A percentile compares a stretch with the other conserved stretches of the same genome.
These are phyloP conservation scores for Caenorhabditis panamensis DNA, from an alignment of 2,888 invertebrate species.

Conservation along the genomic window DNA sequence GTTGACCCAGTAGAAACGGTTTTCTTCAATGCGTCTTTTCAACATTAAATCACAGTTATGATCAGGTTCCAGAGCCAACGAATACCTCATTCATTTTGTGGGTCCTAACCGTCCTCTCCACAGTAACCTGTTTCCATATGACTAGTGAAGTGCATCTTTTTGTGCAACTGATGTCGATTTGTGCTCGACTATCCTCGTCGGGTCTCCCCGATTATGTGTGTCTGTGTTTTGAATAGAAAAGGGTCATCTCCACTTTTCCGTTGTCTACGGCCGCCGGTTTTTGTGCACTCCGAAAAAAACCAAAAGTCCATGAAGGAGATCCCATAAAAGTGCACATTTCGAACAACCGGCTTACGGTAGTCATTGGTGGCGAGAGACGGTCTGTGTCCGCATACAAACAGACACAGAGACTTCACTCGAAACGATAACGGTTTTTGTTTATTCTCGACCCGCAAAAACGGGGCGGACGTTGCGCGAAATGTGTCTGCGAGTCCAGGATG, in stretches of 20 bases:
- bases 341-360: constrained; percentile 50
- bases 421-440: constrained; percentile 56
- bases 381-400: constrained; percentile 22
- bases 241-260: constrained; percentile 1
- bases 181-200: constrained; percentile 6
- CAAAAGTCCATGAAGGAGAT: constrained; percentile 27
- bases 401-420: constrained; percentile 26
- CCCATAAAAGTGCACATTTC: constrained; percentile 37
- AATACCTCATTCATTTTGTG: no score
- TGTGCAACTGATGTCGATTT: not conserved
- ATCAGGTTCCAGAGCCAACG: no score
- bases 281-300: constrained; percentile 18
- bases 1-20: no score
- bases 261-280: constrained; percentile 15
- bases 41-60: no score
- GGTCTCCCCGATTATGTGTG: not conserved
- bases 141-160: not conserved
- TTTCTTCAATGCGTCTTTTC: no score
- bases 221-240: not conserved
- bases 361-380: not conserved
- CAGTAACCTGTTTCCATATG: not conserved
- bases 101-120: no score
- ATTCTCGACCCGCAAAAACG: constrained; percentile 34
- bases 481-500: constrained; percentile 27
- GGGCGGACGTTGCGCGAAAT: constrained; percentile 13